These are phyloP conservation scores for Dione juno DNA, from an alignment of 2,888 invertebrate species.

Conservation along the genomic window DNA sequence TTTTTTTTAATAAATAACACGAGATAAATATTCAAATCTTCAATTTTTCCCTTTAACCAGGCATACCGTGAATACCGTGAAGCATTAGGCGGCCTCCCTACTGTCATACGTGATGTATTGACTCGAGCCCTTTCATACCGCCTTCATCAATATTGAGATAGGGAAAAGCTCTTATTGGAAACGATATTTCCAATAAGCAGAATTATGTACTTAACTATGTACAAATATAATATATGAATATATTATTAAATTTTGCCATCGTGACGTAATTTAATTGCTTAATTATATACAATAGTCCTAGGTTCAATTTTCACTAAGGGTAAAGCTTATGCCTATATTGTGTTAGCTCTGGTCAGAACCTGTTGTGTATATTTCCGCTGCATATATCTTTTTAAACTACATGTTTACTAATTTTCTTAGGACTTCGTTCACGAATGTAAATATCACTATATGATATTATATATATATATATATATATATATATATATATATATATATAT, in stretches of 20 bases:
- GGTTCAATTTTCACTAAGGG: too few relatives aligned
- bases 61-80: background rate
- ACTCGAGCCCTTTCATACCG: slow-evolving; percentile 32
- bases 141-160: slow-evolving; percentile 56
- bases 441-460: too few relatives aligned
- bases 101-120: slow-evolving; percentile 31
- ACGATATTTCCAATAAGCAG: slow-evolving; percentile 8
- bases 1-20: background rate
- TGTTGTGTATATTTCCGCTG: too few relatives aligned
- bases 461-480: too few relatives aligned
- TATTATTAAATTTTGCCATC: too few relatives aligned
- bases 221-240: too few relatives aligned
- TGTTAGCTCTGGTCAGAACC: too few relatives aligned
- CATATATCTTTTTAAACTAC: too few relatives aligned
- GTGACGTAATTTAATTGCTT: background rate
- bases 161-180: slow-evolving; percentile 31
- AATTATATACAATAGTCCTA: background rate
- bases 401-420: too few relatives aligned
- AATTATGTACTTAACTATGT: background rate
- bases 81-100: background rate
- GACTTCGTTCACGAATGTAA: too few relatives aligned
- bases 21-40: background rate
- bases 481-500: too few relatives aligned
- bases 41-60: background rate
- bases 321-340: too few relatives aligned